These are phyloP conservation scores for Polydesmus complanatus DNA, from an alignment of 2,888 invertebrate species.

Conservation along the genomic window DNA sequence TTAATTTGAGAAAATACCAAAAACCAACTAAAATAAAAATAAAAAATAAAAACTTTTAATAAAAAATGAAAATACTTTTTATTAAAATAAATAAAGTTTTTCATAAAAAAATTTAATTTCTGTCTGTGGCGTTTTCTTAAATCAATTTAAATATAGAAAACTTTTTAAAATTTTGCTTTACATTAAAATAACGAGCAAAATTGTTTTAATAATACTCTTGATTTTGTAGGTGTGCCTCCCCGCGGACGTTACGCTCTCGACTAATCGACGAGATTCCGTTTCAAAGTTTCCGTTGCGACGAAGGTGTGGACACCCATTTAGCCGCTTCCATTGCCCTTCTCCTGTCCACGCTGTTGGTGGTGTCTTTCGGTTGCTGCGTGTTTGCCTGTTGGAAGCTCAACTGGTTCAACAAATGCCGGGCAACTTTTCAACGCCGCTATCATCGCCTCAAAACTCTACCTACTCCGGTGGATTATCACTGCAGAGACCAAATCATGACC, in stretches of 20 bases:
- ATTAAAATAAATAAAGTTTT: no score
- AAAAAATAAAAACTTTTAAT: no score
- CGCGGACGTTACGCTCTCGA: constrained; percentile 2
- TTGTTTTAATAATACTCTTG: no score
- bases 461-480: not conserved
- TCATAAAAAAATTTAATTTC: no score
- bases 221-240: constrained; percentile 5
- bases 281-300: constrained; percentile 2
- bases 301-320: constrained; percentile 5
- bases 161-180: no score
- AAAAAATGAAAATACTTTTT: no score
- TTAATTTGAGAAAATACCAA: no score
- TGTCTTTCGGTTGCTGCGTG: constrained; percentile 2
- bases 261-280: constrained; percentile 4
- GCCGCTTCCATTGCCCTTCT: constrained; percentile 9
- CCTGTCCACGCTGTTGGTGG: constrained; percentile 2
- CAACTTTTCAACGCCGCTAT: constrained; percentile 9
- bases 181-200: no score
- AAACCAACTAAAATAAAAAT: no score
- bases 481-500: not conserved
- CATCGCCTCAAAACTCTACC: constrained; percentile 1
- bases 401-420: constrained; percentile 9
- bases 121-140: no score
- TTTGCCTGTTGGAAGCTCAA: constrained; percentile 12
- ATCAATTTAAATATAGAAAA: no score